Evolutionary conservation across 2,888 invertebrate genomes (phyloP).

Genomic region (Clusia tigrina): DNA sequence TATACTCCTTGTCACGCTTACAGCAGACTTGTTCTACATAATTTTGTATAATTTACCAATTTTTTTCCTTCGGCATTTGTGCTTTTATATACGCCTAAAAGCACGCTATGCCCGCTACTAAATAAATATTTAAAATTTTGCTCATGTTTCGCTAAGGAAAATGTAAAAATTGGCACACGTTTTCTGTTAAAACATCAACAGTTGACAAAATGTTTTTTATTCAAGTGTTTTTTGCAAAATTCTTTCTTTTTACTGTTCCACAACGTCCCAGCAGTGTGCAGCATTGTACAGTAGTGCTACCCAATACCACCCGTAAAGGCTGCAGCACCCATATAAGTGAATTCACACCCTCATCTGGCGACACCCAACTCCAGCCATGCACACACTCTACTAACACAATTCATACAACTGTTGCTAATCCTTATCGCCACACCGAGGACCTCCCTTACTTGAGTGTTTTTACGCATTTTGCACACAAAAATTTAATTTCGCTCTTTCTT

Average conservation of each 20-base stretch:
- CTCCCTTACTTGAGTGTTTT: conserved; percentile 11
- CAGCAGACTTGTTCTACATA: too few species aligned
- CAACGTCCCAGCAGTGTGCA: not conserved
- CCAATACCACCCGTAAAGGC: too few species aligned
- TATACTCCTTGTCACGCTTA: too few species aligned
- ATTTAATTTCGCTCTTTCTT: not conserved
- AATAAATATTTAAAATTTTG: not conserved
- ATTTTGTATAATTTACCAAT: too few species aligned
- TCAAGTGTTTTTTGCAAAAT: not conserved
- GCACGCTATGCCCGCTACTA: not conserved
- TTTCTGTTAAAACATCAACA: too few species aligned
- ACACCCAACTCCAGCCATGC: too few species aligned
- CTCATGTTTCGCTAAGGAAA: not conserved
- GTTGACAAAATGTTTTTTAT: too few species aligned
- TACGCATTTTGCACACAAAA: conserved; percentile 9
- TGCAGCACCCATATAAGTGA: too few species aligned
- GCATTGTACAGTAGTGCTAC: too few species aligned
- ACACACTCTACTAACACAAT: conserved; percentile 10
- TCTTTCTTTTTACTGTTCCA: not conserved
- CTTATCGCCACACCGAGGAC: conserved; percentile 30
- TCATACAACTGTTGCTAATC: conserved; percentile 56
- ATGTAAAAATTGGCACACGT: too few species aligned
- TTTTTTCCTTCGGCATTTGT: too few species aligned
- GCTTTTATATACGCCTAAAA: not conserved
- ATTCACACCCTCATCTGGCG: conserved; percentile 46